Evolutionary conservation across 2,888 invertebrate species (phyloP).

Genomic region (Formica aserva): DNA sequence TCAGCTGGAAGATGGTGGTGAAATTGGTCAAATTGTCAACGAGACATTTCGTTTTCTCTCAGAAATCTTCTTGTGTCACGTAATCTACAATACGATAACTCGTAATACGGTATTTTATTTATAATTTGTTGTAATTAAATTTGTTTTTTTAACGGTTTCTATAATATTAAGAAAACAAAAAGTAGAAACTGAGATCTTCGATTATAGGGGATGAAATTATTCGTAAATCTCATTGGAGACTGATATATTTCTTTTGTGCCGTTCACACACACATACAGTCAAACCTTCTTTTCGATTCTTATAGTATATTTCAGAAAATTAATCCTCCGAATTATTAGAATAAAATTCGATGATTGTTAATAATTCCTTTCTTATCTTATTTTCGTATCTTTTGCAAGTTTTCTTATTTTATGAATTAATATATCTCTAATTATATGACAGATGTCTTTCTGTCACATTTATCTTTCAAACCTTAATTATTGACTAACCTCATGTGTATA

Average conservation of each 20-base stretch:
- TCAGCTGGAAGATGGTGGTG: background rate
- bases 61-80: background rate
- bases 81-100: background rate
- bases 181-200: background rate
- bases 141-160: background rate
- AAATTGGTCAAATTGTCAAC: background rate
- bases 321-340: conserved; percentile 18
- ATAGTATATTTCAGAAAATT: conserved; percentile 9
- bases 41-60: background rate
- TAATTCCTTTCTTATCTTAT: background rate
- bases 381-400: background rate
- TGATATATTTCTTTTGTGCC: conserved; percentile 14
- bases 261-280: background rate
- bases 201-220: conserved; percentile 8
- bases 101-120: background rate
- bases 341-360: background rate
- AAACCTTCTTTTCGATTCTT: conserved; percentile 1
- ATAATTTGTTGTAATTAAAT: background rate
- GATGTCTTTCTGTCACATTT: background rate
- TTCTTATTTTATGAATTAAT: conserved; percentile 2
- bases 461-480: background rate
- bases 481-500: background rate
- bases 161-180: background rate
- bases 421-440: background rate
- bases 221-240: background rate